Evolutionary conservation across 1,140 invertebrate species (phyloP).

Genomic region (Papilio polytes): DNA sequence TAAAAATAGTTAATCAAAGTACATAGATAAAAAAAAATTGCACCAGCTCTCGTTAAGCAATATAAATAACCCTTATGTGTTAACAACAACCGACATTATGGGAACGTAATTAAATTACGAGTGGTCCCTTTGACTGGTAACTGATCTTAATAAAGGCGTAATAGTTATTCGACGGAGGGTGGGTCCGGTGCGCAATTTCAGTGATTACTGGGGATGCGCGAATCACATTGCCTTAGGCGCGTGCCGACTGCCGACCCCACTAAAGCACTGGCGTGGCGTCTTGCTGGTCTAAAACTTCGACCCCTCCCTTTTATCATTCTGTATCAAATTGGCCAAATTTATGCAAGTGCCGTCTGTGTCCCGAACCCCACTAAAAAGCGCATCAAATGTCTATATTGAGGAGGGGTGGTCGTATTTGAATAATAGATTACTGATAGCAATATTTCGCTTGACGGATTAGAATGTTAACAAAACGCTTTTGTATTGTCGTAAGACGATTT

Average conservation of each 20-base stretch:
- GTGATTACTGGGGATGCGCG: constrained; percentile 58
- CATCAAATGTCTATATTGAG: constrained; percentile 78
- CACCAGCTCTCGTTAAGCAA: not conserved
- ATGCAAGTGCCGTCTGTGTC: constrained; percentile 69
- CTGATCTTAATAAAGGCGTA: constrained; percentile 78
- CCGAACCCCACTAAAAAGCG: constrained; percentile 57
- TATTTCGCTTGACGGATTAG: constrained; percentile 36
- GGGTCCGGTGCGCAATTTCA: constrained; percentile 71
- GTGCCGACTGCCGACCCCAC: constrained; percentile 20
- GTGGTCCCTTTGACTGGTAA: constrained; percentile 71
- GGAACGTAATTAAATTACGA: constrained; percentile 77
- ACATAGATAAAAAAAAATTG: not conserved
- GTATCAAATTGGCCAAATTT: constrained; percentile 80
- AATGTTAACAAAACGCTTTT: not conserved
- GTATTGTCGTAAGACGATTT: constrained; percentile 6
- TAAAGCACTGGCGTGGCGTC: constrained; percentile 38
- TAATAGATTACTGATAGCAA: constrained; percentile 52
- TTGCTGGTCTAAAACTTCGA: constrained; percentile 40
- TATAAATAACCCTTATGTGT: constrained; percentile 46
- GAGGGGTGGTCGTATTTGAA: constrained; percentile 65
- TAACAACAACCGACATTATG: constrained; percentile 45
- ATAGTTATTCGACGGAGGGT: constrained; percentile 74
- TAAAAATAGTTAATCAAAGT: not conserved
- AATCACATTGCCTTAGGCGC: constrained; percentile 43
- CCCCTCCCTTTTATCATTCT: constrained; percentile 47